Conservation (phyloP, 2,888 invertebrate genomes). For the Cybosia mesomella region DNA sequence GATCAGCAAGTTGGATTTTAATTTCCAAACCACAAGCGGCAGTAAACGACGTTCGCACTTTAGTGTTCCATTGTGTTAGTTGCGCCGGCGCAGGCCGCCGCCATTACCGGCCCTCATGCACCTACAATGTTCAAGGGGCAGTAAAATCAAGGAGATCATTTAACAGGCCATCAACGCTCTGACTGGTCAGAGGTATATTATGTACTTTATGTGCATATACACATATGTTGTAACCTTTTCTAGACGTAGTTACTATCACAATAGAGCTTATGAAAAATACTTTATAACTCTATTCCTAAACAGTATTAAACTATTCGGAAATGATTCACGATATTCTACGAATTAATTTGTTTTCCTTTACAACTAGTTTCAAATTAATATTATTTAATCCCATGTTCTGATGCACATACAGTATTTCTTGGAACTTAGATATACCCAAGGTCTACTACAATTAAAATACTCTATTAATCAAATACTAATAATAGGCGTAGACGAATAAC, state of each 20-base stretch:
- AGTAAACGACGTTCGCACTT: slow-evolving; percentile 82
- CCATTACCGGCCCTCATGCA: slow-evolving; percentile 67
- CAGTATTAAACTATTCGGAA: not conserved
- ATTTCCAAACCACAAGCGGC: slow-evolving; percentile 85
- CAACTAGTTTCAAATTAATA: not conserved
- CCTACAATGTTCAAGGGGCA: slow-evolving; percentile 60
- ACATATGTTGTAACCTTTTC: not conserved
- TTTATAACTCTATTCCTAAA: not conserved
- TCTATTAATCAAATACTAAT: slow-evolving; percentile 10
- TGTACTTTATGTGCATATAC: slow-evolving; percentile 11
- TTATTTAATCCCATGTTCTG: not conserved
- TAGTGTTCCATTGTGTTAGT: slow-evolving; percentile 81
- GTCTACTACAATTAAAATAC: not conserved
- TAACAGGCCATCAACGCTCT: slow-evolving; percentile 48
- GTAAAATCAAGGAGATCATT: slow-evolving; percentile 66
- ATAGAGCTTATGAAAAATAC: too few relatives aligned
- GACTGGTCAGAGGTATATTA: slow-evolving; percentile 42
- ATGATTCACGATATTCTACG: not conserved
- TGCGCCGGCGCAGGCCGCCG: slow-evolving; percentile 54
- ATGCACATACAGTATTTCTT: not conserved
- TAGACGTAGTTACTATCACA: not conserved
- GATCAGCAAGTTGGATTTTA: slow-evolving; percentile 83
- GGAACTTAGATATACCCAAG: slow-evolving; percentile 12
- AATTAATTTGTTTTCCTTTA: slow-evolving; percentile 6
- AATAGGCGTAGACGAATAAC: not conserved